Evolutionary conservation across 2,797 vertebrate genomes (phyloP).

Genomic region (Meda fulgida): DNA sequence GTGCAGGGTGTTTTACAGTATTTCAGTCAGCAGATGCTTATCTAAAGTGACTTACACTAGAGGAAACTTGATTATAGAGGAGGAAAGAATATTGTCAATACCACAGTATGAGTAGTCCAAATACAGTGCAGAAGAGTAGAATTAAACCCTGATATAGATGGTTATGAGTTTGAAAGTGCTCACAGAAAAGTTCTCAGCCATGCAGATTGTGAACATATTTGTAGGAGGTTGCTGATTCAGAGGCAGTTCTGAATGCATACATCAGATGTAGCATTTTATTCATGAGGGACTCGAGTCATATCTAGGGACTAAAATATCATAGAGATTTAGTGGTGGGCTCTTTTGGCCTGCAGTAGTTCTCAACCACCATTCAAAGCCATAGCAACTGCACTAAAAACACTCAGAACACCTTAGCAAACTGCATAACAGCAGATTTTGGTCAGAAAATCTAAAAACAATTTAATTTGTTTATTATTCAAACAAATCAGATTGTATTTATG

Average conservation of each 20-base stretch:
- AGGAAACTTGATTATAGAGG: neutral
- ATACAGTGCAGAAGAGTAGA: neutral
- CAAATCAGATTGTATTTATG: neutral
- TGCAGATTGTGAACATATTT: neutral
- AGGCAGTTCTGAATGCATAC: neutral
- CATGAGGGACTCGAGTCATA: neutral
- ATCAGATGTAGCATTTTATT: neutral
- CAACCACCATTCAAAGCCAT: neutral
- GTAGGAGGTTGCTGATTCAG: neutral
- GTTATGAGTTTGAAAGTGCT: conserved; percentile 10
- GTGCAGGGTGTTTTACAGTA: neutral
- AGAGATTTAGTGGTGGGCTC: neutral
- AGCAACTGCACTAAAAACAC: neutral
- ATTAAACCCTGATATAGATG: neutral
- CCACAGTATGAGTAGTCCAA: neutral
- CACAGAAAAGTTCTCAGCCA: neutral
- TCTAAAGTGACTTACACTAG: neutral
- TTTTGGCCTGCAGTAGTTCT: neutral
- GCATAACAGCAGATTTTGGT: neutral
- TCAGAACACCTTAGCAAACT: neutral
- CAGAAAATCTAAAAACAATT: neutral
- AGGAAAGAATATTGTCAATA: neutral
- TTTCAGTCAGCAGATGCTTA: neutral
- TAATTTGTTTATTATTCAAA: neutral
- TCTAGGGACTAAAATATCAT: neutral